phyloP scores from a whole-genome alignment of 2,797 vertebrate genomes.

The Brachyalestes nurse region DNA sequence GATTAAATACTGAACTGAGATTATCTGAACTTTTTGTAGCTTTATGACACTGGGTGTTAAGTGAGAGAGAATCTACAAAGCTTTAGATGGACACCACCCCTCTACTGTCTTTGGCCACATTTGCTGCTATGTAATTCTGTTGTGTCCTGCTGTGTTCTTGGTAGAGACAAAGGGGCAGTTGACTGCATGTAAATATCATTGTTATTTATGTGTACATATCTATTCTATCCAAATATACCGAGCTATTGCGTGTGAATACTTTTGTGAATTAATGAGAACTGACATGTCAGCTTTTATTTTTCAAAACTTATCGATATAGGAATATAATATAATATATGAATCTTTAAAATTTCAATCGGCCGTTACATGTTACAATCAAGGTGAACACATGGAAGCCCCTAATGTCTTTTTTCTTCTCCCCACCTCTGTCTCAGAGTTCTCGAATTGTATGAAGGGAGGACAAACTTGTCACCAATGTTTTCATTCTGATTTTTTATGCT shows the following conservation, averaged over 20 bases:
- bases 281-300: conserved; percentile 73
- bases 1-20: conserved; percentile 24
- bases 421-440: conserved; percentile 49
- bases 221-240: conserved; percentile 69
- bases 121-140: conserved; percentile 71
- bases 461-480: conserved; percentile 52
- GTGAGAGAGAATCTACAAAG: conserved; percentile 36
- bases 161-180: conserved; percentile 65
- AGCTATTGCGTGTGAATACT: conserved; percentile 72
- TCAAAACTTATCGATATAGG: conserved; percentile 66
- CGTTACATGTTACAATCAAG: conserved; percentile 59
- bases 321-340: conserved; percentile 68
- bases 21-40: conserved; percentile 18
- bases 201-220: conserved; percentile 70
- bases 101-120: conserved; percentile 60
- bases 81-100: conserved; percentile 56
- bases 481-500: conserved; percentile 63
- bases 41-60: conserved; percentile 56
- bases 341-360: conserved; percentile 59
- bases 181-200: conserved; percentile 71
- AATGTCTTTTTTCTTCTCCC: conserved; percentile 43
- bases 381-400: conserved; percentile 53
- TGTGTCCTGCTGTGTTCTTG: conserved; percentile 68
- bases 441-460: conserved; percentile 57
- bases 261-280: conserved; percentile 68